Evolutionary conservation across 2,888 invertebrate genomes (phyloP).

Genomic region (Geophilus truncorum): DNA sequence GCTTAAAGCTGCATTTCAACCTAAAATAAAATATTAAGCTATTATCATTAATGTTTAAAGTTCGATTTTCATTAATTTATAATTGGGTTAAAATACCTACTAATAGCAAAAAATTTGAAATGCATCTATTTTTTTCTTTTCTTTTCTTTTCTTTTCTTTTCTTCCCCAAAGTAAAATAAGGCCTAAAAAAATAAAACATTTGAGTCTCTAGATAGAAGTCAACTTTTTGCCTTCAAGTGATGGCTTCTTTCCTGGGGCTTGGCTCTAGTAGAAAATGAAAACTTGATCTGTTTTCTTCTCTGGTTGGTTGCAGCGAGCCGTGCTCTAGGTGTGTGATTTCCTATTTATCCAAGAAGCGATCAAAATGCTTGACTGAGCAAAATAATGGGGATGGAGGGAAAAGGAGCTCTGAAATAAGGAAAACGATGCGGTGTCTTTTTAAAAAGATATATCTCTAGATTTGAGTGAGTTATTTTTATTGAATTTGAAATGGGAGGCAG

Average conservation of each 20-base stretch:
- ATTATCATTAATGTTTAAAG: no score
- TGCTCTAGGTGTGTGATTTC: conserved; percentile 21
- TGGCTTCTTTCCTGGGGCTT: conserved; percentile 22
- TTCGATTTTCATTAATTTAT: neutral
- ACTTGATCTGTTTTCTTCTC: conserved; percentile 25
- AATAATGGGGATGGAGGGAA: conserved; percentile 7
- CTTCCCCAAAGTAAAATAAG: neutral
- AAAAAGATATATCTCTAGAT: conserved; percentile 17
- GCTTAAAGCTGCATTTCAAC: no score
- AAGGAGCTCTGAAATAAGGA: neutral
- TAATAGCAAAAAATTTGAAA: neutral
- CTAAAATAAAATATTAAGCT: no score
- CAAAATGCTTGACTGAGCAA: conserved; percentile 25
- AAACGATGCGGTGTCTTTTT: conserved; percentile 21
- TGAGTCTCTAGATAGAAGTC: neutral
- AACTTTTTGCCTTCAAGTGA: conserved; percentile 4
- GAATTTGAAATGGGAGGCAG: neutral
- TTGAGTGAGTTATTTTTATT: conserved; percentile 27
- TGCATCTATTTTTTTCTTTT: neutral
- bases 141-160: neutral
- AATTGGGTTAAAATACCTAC: neutral
- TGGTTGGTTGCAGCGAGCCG: conserved; percentile 21
- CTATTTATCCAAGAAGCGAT: conserved; percentile 25
- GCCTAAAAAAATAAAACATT: neutral
- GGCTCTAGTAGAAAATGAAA: conserved; percentile 18